Conservation (phyloP, 2,113 vertebrate species). For the Notiomystis cincta region DNA sequence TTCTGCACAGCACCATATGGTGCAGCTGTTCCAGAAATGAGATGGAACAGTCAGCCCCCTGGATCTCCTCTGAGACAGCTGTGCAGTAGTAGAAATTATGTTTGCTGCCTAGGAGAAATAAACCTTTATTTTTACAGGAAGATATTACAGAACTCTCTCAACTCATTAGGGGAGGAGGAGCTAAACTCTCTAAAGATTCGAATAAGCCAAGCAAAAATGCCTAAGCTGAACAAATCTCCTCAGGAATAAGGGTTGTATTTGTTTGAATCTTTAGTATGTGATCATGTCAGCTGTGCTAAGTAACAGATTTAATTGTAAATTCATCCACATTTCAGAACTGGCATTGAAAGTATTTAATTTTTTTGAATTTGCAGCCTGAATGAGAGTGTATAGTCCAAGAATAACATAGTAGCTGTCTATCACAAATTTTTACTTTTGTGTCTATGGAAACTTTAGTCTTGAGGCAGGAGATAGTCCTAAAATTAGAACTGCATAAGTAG, state of each 20-base stretch:
- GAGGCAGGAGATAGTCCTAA: not conserved
- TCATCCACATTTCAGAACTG: not conserved
- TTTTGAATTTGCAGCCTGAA: not conserved
- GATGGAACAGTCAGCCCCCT: not conserved
- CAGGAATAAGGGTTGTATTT: not conserved
- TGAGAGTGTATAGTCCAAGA: not conserved
- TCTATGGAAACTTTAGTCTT: not conserved
- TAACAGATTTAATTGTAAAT: not conserved
- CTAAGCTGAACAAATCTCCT: not conserved
- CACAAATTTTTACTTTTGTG: not conserved
- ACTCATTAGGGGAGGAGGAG: not conserved
- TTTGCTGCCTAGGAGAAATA: not conserved
- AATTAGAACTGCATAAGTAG: not conserved
- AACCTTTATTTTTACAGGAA: not conserved
- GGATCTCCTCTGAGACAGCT: slow-evolving; percentile 4
- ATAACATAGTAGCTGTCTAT: not conserved
- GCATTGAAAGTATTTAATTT: not conserved
- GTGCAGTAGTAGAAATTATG: not conserved
- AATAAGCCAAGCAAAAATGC: slow-evolving; percentile 3
- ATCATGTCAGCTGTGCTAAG: not conserved
- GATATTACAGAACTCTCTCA: not conserved
- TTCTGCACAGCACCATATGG: not conserved
- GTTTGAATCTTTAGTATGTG: not conserved
- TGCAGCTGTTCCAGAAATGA: not conserved
- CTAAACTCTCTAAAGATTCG: not conserved